Percentiles rank a stretch among this genome's conserved stretches.
These are phyloP conservation scores for Xanthorhoe spadicearia DNA, from an alignment of 2,888 invertebrate species.

Conservation along the genomic window DNA sequence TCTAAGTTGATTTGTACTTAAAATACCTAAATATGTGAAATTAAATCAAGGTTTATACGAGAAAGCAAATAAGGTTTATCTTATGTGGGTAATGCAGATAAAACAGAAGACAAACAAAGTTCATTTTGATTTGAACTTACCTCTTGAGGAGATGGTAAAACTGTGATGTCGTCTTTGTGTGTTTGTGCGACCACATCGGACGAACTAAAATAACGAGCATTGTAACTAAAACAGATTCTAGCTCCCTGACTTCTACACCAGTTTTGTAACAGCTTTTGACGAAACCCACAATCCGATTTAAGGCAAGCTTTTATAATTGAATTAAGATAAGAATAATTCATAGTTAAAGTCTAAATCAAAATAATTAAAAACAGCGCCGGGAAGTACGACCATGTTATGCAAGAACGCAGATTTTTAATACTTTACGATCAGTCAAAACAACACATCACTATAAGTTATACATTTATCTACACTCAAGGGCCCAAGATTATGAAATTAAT, in stretches of 20 bases:
- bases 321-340: constrained; percentile 69
- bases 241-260: constrained; percentile 51
- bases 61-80: too few relatives aligned
- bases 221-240: constrained; percentile 45
- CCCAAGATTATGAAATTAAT: not conserved
- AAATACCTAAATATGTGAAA: not conserved
- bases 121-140: constrained; percentile 54
- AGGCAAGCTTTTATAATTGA: constrained; percentile 60
- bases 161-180: constrained; percentile 64
- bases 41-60: too few relatives aligned
- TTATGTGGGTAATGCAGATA: not conserved
- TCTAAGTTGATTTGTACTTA: too few relatives aligned
- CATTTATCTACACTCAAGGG: not conserved
- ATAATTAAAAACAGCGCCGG: constrained; percentile 38
- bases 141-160: constrained; percentile 74
- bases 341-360: constrained; percentile 51
- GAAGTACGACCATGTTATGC: constrained; percentile 64
- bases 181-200: constrained; percentile 49
- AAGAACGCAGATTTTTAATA: constrained; percentile 53
- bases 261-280: constrained; percentile 55
- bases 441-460: not conserved
- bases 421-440: constrained; percentile 3
- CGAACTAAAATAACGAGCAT: constrained; percentile 54
- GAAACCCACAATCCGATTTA: constrained; percentile 61
- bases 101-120: not conserved